Percentiles rank a stretch among this genome's conserved stretches.
phyloP scores from a whole-genome alignment of 2,888 invertebrate species.

The Eubasilissa splendida region DNA sequence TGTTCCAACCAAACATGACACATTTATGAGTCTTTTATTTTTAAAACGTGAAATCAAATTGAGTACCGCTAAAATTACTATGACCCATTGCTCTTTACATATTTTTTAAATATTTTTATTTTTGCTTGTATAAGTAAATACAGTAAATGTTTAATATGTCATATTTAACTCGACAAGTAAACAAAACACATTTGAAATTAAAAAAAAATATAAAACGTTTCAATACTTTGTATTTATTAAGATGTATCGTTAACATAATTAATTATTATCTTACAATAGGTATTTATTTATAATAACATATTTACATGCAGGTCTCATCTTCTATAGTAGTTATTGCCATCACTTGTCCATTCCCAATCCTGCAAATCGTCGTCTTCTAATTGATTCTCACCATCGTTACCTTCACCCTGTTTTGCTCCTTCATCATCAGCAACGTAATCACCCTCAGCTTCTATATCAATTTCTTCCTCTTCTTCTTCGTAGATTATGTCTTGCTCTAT shows the following conservation, averaged over 20 bases:
- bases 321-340: conserved; percentile 59
- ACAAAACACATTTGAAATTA: too few species aligned
- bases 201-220: too few species aligned
- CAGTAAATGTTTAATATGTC: too few species aligned
- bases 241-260: conserved; percentile 6
- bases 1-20: too few species aligned
- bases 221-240: too few species aligned
- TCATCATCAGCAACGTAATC: conserved; percentile 63
- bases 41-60: too few species aligned
- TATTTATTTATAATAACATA: conserved; percentile 24
- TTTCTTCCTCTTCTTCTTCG: conserved; percentile 64
- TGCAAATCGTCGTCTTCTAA: conserved; percentile 67
- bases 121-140: too few species aligned
- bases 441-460: conserved; percentile 57
- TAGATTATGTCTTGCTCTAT: conserved; percentile 53
- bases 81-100: too few species aligned
- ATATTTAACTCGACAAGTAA: too few species aligned
- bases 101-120: too few species aligned
- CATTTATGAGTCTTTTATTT: too few species aligned
- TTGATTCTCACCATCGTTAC: conserved; percentile 52
- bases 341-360: conserved; percentile 71
- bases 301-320: conserved; percentile 37
- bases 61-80: too few species aligned
- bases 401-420: conserved; percentile 40
- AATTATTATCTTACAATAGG: neutral